Percentiles rank a stretch among this genome's conserved stretches.
These are phyloP conservation scores for Laupala kohalensis DNA, from an alignment of 1,140 invertebrate species.

Conservation along the genomic window DNA sequence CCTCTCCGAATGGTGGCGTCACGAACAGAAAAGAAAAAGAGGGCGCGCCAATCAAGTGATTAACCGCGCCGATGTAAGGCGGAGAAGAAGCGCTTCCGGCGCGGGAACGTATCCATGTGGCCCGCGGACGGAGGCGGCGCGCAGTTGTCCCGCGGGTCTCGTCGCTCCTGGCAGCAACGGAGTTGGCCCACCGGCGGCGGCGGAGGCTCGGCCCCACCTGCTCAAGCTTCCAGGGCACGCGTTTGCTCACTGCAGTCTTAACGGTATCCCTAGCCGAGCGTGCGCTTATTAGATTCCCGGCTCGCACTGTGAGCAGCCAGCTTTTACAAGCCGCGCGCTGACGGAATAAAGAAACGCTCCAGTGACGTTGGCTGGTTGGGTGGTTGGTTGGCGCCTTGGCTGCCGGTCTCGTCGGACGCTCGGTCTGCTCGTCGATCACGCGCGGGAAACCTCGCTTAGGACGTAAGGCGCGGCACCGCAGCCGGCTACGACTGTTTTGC, in stretches of 20 bases:
- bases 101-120: not conserved
- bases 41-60: not conserved
- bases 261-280: not conserved
- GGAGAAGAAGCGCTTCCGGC: not conserved
- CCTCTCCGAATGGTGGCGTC: not conserved
- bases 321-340: not conserved
- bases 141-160: not conserved
- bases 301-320: not conserved
- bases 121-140: no score
- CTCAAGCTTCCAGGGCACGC: not conserved
- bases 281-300: not conserved
- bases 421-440: no score
- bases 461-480: no score
- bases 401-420: no score
- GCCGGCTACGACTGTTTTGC: no score
- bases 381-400: no score
- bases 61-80: not conserved
- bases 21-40: not conserved
- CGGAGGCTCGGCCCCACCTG: not conserved
- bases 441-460: no score
- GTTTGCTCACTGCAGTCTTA: not conserved
- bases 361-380: not conserved
- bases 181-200: not conserved
- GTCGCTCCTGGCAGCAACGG: not conserved
- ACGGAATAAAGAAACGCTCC: not conserved